phyloP scores from a whole-genome alignment of 2,888 invertebrate genomes.

The Heteromyza rotundicornis region DNA sequence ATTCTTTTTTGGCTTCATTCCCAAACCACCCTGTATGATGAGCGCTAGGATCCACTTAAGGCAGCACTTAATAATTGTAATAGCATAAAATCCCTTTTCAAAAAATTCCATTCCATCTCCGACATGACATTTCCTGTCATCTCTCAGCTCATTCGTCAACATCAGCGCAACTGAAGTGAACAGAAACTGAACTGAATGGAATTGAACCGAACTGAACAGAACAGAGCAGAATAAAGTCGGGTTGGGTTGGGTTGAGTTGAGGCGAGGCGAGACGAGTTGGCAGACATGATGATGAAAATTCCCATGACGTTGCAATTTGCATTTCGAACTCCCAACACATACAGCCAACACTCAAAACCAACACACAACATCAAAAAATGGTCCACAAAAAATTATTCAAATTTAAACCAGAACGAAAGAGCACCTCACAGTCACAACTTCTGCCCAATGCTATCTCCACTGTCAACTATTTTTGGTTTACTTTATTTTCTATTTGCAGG shows the following conservation, averaged over 20 bases:
- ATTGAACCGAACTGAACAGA: too few species aligned
- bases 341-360: not conserved
- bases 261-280: not conserved
- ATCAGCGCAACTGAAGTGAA: too few species aligned
- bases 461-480: slow-evolving; percentile 5
- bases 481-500: slow-evolving; percentile 65
- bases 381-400: not conserved
- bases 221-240: too few species aligned
- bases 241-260: too few species aligned
- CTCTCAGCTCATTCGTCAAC: slow-evolving; percentile 9
- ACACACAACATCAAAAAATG: not conserved
- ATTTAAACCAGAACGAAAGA: not conserved
- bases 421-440: too few species aligned
- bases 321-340: not conserved
- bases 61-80: not conserved
- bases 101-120: not conserved
- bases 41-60: not conserved
- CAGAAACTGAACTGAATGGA: too few species aligned
- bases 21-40: not conserved
- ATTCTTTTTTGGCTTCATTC: too few species aligned
- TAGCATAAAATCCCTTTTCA: not conserved
- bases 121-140: not conserved
- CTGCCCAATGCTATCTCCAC: slow-evolving; percentile 10
- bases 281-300: not conserved
- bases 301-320: slow-evolving; percentile 2